Evolutionary conservation across 2,888 invertebrate species (phyloP), one percentile per base, ranked within the genome.

Genomic region (Mamestra brassicae): DNA sequence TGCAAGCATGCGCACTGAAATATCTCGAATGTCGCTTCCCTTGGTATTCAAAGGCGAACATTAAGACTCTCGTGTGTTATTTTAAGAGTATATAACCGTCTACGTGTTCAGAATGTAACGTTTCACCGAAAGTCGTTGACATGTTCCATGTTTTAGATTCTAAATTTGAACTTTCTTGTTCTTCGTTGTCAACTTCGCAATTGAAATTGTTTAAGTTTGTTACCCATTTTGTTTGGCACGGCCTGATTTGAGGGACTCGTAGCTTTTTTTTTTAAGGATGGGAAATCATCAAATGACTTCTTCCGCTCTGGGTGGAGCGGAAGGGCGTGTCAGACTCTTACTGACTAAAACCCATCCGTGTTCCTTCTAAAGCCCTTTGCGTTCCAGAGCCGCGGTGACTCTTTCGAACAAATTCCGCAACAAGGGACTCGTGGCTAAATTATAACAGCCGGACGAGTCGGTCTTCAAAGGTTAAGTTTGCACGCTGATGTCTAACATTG

Each of bases 21-120:
- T 82, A 82, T 76, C 81, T 69, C 34, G 71, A 71, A 71, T 74
- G 81, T 66, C 57, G 67, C 83, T 78, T 68, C 81, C 63, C 60
- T 76, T 63, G 85, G 76, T 81, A 84, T 84, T 84, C 76, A 66
- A 76, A 84, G n/a, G 17, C 11, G 69, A 80, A 47, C 81, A 72
- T 76, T 72, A 63, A 76, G 66, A n/a, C 58, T 83, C 67, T 78
- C 67, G n/a, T 15, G 66, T 60, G 84, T 80, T 82, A 82, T 82
- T 82, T 82, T 76, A 70, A 76, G 81, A 81, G 69, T 72, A 60
- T 45, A 54, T 69, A 47, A n/a, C 76, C 7, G 81, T 71, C 81
- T 82, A 82, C 81, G 85, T 82, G 81, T 71, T 34, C 52, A 17
- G 81, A 76, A 80, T 84, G 50, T 71, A 58, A 61, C 54, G 61